Conservation (phyloP, 2,113 vertebrate species). For the Lichenostomus cassidix region DNA sequence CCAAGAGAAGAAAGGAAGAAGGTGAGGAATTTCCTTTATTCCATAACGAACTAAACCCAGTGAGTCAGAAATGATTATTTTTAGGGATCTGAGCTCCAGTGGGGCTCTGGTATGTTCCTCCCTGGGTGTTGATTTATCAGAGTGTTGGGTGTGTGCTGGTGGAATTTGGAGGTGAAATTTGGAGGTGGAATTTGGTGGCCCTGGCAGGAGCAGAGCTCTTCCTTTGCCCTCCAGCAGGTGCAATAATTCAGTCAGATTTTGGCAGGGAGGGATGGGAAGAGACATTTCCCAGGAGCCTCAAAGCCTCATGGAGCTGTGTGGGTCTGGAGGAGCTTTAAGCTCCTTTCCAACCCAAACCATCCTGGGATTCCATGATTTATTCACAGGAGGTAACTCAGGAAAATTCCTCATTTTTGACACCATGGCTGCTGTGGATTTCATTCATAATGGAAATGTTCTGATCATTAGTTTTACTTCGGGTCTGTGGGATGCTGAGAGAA, state of each 20-base stretch:
- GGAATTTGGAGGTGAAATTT: too few relatives aligned
- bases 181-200: background rate
- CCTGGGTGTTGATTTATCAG: too few relatives aligned
- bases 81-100: background rate
- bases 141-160: too few relatives aligned
- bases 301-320: background rate
- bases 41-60: background rate
- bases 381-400: background rate
- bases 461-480: background rate
- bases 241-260: rapidly evolving
- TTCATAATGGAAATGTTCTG: background rate
- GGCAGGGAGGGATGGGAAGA: background rate
- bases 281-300: background rate
- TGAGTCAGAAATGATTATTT: background rate
- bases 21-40: constrained; percentile 66
- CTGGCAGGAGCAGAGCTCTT: background rate
- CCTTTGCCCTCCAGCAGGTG: background rate
- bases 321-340: background rate
- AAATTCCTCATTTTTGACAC: background rate
- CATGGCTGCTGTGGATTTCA: rapidly evolving
- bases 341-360: background rate
- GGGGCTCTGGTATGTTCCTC: background rate
- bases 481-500: background rate
- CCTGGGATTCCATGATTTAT: background rate
- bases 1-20: constrained; percentile 86